These are phyloP conservation scores for Otis tarda DNA, from an alignment of 2,113 vertebrate species.

Conservation along the genomic window DNA sequence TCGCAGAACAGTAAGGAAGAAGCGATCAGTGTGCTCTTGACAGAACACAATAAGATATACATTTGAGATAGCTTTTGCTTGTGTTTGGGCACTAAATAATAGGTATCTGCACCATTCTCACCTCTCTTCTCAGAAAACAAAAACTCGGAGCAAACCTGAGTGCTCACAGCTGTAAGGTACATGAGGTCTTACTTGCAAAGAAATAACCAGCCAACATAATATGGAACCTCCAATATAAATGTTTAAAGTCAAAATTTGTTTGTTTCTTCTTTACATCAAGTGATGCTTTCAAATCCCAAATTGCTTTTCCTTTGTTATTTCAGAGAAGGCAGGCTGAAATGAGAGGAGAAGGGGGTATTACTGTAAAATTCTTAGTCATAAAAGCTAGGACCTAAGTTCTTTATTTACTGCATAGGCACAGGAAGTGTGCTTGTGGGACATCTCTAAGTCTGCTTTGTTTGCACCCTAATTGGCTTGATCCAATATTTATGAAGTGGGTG, in stretches of 20 bases:
- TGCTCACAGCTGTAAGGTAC: not conserved
- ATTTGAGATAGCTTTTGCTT: too few species aligned
- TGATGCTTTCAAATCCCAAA: not conserved
- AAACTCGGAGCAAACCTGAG: not conserved
- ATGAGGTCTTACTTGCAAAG: not conserved
- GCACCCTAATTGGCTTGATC: not conserved
- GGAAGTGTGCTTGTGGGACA: not conserved
- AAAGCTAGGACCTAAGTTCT: not conserved
- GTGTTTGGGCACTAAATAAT: too few species aligned
- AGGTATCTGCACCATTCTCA: not conserved
- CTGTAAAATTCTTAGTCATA: not conserved
- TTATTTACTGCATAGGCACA: not conserved
- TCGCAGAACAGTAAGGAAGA: not conserved
- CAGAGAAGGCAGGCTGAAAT: not conserved
- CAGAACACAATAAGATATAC: not conserved
- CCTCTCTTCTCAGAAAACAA: not conserved
- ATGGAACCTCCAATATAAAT: not conserved
- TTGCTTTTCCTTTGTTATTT: not conserved
- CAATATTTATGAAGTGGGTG: not conserved
- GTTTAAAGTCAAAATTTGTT: not conserved
- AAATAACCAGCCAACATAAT: not conserved
- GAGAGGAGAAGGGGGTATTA: not conserved
- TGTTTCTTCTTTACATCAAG: not conserved
- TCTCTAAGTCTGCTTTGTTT: not conserved
- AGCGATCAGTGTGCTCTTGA: not conserved